Evolutionary conservation across 2,888 invertebrate species (phyloP).

Genomic region (Standfussiana lucernea): DNA sequence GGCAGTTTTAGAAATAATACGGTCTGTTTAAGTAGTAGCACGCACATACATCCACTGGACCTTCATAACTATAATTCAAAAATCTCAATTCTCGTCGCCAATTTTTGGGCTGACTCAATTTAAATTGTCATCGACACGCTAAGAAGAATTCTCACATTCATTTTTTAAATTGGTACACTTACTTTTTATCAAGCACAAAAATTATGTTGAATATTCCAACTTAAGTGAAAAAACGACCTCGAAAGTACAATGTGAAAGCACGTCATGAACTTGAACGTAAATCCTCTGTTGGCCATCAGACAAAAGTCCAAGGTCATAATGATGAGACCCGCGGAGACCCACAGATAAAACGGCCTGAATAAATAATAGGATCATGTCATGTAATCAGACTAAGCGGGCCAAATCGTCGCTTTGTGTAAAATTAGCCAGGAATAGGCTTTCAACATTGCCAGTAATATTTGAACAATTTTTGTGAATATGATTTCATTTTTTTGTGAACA

Average conservation of each 20-base stretch:
- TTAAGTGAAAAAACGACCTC: conserved; percentile 3
- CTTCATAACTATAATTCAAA: background rate
- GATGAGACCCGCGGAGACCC: conserved; percentile 63
- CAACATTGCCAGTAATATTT: conserved; percentile 60
- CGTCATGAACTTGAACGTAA: conserved; percentile 54
- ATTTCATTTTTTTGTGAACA: conserved; percentile 58
- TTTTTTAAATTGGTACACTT: background rate
- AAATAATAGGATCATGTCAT: conserved; percentile 71
- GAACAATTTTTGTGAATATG: conserved; percentile 58
- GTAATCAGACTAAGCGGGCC: conserved; percentile 69
- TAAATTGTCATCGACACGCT: too few species aligned
- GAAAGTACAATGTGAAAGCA: conserved; percentile 18
- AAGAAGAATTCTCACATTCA: too few species aligned
- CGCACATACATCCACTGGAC: background rate
- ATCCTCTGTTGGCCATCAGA: conserved; percentile 49
- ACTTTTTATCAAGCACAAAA: background rate
- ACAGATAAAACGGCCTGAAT: conserved; percentile 67
- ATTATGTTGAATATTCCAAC: background rate
- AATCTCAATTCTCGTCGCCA: background rate
- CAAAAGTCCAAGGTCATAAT: conserved; percentile 62
- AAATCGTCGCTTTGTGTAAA: conserved; percentile 69
- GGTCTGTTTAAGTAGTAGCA: background rate
- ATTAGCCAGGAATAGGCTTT: conserved; percentile 66
- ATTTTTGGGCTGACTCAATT: too few species aligned
- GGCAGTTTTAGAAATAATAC: background rate